phyloP scores from a whole-genome alignment of 2,888 invertebrate genomes.

The Amiota minor region DNA sequence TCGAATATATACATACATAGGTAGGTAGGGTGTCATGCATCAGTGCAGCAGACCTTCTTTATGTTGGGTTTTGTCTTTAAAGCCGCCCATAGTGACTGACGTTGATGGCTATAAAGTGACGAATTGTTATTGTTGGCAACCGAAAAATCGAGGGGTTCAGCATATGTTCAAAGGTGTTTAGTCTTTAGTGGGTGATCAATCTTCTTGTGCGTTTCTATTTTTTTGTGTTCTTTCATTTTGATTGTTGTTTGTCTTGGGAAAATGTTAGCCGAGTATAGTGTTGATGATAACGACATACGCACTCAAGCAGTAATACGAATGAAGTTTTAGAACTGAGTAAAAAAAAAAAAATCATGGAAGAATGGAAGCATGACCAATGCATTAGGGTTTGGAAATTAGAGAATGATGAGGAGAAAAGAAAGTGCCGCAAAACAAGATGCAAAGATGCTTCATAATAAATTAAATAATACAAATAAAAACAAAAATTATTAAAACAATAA shows the following conservation, averaged over 20 bases:
- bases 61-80: not conserved
- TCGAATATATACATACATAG: too few relatives aligned
- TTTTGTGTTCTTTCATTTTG: not conserved
- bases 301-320: not conserved
- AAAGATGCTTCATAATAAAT: slow-evolving; percentile 2
- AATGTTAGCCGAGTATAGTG: slow-evolving; percentile 11
- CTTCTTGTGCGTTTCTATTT: slow-evolving; percentile 1
- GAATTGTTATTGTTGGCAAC: not conserved
- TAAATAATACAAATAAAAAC: not conserved
- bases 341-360: not conserved
- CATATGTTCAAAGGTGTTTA: slow-evolving; percentile 16
- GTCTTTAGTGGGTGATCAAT: slow-evolving; percentile 28
- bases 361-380: not conserved
- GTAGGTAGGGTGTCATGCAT: slow-evolving; percentile 26
- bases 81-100: not conserved
- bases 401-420: not conserved
- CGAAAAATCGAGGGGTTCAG: not conserved
- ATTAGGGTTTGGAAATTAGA: not conserved
- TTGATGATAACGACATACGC: not conserved
- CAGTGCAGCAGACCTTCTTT: slow-evolving; percentile 11
- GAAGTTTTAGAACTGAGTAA: not conserved
- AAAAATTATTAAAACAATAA: too few relatives aligned
- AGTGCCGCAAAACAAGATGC: not conserved
- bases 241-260: slow-evolving; percentile 14
- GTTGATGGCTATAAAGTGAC: slow-evolving; percentile 1